A percentile compares a stretch with the other conserved stretches of the same genome.
Evolutionary conservation across 2,797 vertebrate genomes (phyloP).

Genomic region (Cynopterus sphinx): DNA sequence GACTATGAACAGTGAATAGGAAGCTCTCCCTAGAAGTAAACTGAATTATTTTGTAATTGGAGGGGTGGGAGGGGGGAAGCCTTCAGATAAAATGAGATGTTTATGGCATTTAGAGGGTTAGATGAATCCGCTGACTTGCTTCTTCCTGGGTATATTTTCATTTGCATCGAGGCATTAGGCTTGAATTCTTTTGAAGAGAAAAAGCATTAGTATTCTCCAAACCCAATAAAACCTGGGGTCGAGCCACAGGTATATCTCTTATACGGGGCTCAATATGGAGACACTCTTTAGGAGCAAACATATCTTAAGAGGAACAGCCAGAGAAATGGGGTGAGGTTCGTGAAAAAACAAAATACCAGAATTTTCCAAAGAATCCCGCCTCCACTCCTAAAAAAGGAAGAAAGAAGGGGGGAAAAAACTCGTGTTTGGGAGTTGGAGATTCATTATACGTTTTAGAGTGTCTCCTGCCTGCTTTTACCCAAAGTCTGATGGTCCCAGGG

Average conservation of each 20-base stretch:
- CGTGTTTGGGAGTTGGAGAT: conserved; percentile 1
- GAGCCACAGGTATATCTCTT: conserved; percentile 71
- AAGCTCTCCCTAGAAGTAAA: conserved; percentile 17
- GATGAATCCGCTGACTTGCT: not conserved
- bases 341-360: conserved; percentile 49
- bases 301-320: not conserved
- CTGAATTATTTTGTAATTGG: not conserved
- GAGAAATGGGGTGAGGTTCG: conserved; percentile 28
- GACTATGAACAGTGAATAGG: not conserved
- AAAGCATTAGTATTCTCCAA: not conserved
- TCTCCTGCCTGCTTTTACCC: not conserved
- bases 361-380: conserved; percentile 61
- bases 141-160: conserved; percentile 21
- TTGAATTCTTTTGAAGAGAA: conserved; percentile 29
- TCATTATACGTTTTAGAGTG: not conserved
- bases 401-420: not conserved
- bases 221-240: not conserved
- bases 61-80: not conserved
- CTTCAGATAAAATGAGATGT: conserved; percentile 34
- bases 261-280: not conserved
- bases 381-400: not conserved
- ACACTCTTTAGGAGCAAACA: not conserved
- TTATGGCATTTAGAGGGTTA: not conserved
- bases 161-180: conserved; percentile 9
- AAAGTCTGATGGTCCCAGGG: not conserved